A percentile compares a stretch with the other conserved stretches of the same genome.
Conservation (phyloP, 92 coral and sea anemone species). For the Porites evermanni region DNA sequence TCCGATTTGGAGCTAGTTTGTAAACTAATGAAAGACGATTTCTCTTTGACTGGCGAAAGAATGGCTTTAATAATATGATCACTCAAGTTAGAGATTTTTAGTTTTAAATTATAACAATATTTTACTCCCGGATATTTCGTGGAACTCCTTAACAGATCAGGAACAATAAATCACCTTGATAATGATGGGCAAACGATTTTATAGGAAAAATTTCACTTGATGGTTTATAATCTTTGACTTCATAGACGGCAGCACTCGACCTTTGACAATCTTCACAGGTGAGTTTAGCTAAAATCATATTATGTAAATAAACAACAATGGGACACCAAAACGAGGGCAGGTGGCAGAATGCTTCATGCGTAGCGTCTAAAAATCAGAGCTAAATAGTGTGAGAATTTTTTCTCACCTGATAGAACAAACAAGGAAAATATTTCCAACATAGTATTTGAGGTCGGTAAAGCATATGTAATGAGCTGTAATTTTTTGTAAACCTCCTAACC, state of each 20-base stretch:
- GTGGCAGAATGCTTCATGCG: constrained; percentile 23
- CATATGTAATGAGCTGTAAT: neutral
- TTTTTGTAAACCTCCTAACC: neutral
- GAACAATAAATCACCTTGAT: neutral
- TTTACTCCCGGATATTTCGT: too few relatives aligned
- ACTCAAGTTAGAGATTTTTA: too few relatives aligned
- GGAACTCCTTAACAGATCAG: too few relatives aligned
- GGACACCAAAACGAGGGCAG: constrained; percentile 20
- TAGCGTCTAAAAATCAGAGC: constrained; percentile 11
- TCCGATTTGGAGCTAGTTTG: too few relatives aligned
- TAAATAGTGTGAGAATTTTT: neutral
- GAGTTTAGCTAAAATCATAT: neutral
- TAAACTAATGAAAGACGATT: too few relatives aligned
- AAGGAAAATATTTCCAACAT: neutral
- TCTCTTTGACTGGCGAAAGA: too few relatives aligned
- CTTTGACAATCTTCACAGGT: constrained; percentile 10
- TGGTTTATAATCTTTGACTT: neutral
- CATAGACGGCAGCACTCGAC: neutral
- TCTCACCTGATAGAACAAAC: neutral
- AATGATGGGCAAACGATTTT: neutral
- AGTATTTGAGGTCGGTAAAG: neutral
- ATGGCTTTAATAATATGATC: too few relatives aligned
- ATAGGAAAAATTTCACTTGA: neutral
- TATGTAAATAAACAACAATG: constrained; percentile 6
- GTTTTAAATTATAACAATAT: too few relatives aligned